Evolutionary conservation across 2,113 vertebrate genomes (phyloP), one percentile per base, ranked within the genome.

Genomic region (Edolisoma coerulescens): DNA sequence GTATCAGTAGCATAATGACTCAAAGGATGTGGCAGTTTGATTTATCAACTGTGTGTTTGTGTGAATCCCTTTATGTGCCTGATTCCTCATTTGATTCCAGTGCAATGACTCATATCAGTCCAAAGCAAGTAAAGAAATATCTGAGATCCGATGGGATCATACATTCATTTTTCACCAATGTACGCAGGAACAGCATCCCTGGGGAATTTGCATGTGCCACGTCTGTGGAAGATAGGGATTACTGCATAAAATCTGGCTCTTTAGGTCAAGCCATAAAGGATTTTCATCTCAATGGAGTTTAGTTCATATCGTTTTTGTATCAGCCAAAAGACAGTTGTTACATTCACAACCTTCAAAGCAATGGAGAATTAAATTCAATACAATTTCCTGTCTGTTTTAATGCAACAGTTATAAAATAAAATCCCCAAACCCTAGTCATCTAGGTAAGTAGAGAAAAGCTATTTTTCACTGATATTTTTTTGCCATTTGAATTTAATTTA

Each of bases 381-480:
- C 20, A 20, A 52, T 83, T 61, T 81, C 79, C 91, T 65, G 50
- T 23, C 74, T 47, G 56, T 16, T 93, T 93, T 65, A 89, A 73
- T 47, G 85, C 8, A 4, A 32, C 61, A 22, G 15, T 77, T 89
- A 63, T 21, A 49, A 67, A 82, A 41, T 47, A 45, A 76, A 18
- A 28, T 1, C 0, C 26, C 14, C 41, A 63, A 95, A 60, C 57
- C 26, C 45, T 63, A 81, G n/a, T 81, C 69, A 79, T 61, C 42
- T n/a, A 70, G 77, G 26, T 32, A 69, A 87, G 33, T 53, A 88
- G 68, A 90, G 42, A 91, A 57, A 80, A 96, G 32, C 26, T 86
- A 2, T 80, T 96, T 96, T 57, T 74, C 53, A 47, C 33, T 89
- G 74, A 65, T 47, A 17, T 92, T 95, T 61, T 54, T 80, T 52